Percentiles rank a stretch among this genome's conserved stretches.
phyloP scores from a whole-genome alignment of 2,888 invertebrate species.

The Acanthosoma haemorrhoidale region DNA sequence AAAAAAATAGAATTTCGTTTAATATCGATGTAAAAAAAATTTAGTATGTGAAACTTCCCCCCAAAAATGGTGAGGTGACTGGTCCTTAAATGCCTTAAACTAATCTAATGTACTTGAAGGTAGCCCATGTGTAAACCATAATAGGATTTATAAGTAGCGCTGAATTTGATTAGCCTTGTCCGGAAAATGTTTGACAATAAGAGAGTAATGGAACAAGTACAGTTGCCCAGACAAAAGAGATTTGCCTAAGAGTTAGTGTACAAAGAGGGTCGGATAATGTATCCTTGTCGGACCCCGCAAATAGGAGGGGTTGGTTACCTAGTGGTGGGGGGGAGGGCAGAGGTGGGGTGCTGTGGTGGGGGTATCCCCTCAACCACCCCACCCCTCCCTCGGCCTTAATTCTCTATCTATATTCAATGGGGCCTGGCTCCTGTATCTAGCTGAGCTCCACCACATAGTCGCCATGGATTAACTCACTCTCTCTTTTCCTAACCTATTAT shows the following conservation, averaged over 20 bases:
- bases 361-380: neutral
- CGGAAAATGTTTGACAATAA: neutral
- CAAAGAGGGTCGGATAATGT: slow-evolving; percentile 4
- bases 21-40: no score
- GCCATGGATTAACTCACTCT: neutral
- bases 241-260: neutral
- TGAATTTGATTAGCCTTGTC: neutral
- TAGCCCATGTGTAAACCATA: no score
- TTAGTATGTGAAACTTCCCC: no score
- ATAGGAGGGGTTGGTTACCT: neutral
- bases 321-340: neutral
- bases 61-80: no score
- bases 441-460: no score
- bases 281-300: slow-evolving; percentile 9
- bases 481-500: neutral
- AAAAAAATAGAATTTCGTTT: no score
- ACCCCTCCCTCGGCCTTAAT: neutral
- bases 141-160: no score
- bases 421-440: neutral
- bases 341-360: neutral
- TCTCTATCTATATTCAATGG: slow-evolving; percentile 23
- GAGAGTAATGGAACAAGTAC: neutral
- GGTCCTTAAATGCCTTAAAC: no score
- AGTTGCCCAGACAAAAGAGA: slow-evolving; percentile 11
- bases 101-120: no score